Evolutionary conservation across 2,888 invertebrate genomes (phyloP).

Genomic region (Mythimna vitellina): DNA sequence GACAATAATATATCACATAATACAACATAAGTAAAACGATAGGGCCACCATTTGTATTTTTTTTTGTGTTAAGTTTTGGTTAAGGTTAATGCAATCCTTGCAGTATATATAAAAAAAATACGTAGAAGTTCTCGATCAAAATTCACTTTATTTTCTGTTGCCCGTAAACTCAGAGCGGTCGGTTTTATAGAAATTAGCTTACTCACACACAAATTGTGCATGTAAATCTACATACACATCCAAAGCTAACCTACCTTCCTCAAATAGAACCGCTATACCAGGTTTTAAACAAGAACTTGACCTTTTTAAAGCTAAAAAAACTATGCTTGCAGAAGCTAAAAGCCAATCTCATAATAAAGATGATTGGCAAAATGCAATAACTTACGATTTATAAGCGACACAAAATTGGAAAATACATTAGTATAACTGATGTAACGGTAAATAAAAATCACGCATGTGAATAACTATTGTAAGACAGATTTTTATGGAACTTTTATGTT

Average conservation of each 20-base stretch:
- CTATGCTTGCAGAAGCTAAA: background rate
- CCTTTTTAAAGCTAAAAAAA: background rate
- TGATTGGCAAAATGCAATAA: background rate
- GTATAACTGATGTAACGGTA: slow-evolving; percentile 29
- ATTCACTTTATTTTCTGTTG: too few species aligned
- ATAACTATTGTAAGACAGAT: slow-evolving; percentile 37
- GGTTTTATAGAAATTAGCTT: too few species aligned
- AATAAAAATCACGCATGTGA: slow-evolving; percentile 41
- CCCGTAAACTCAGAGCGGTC: too few species aligned
- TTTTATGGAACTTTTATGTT: slow-evolving; percentile 44
- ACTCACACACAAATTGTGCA: too few species aligned
- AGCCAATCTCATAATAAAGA: background rate
- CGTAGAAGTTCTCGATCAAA: too few species aligned
- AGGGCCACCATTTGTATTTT: too few species aligned
- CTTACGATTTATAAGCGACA: slow-evolving; percentile 7
- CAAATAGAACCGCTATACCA: background rate
- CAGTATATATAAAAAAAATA: too few species aligned
- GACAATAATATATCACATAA: background rate
- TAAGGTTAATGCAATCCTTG: too few species aligned
- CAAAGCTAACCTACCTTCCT: too few species aligned
- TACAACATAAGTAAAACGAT: too few species aligned
- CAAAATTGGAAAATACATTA: slow-evolving; percentile 19
- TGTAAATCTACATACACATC: too few species aligned
- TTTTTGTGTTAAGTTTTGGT: too few species aligned
- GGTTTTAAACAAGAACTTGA: background rate